Base-by-base conservation (phyloP, 2,797 vertebrate species). In the Stomatorhinus walkeri region DNA sequence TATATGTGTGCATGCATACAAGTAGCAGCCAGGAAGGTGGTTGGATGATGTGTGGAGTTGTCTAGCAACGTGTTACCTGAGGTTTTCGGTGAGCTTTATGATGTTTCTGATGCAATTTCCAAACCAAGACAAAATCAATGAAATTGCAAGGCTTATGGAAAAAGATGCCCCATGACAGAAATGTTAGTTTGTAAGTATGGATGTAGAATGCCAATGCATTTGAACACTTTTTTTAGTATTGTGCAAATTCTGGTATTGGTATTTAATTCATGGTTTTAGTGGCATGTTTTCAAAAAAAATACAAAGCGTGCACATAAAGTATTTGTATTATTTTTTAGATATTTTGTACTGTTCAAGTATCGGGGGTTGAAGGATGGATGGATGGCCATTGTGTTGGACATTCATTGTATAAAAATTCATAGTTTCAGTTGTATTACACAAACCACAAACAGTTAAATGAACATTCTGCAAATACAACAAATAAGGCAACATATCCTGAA, bases 91-190 rank as follows among this genome's bases (percentile, higher is more conserved):
- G 72, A 83, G 79, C 19, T 88, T 46, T 56, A 8, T 81, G 22
- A 16, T 54, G 14, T 40, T 36, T 43, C 43, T 87, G 32, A n/a
- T 48, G 24, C 32, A 87, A 61, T n/a, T 87, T 59, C 32, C 59
- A 43, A 87, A 89, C 8, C 61, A 24, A 76, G 61, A 89, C 32
- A 88, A 56, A 22, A 88, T 85, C 79, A 40, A 46, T 88, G 6
- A 88, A 83, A 83, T 59, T 51, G n/a, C 22, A 88, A 40, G 52
- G 19, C 43, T 81, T 46, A 22, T 52, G 79, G 40, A 59, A 81
- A n/a, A 88, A 81, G 40, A 81, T 81, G 19, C 40, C 8, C 6
- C 46, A n/a, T 10, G 19, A 81, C 16, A 54, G 12, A 54, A 54
- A 85, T 85, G 4, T 54, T 28, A 52, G 9, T 85, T 68, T 43